A percentile compares a stretch with the other conserved stretches of the same genome.
These are phyloP conservation scores for Ceratina japonica DNA, from an alignment of 1,140 invertebrate genomes.

Conservation along the genomic window DNA sequence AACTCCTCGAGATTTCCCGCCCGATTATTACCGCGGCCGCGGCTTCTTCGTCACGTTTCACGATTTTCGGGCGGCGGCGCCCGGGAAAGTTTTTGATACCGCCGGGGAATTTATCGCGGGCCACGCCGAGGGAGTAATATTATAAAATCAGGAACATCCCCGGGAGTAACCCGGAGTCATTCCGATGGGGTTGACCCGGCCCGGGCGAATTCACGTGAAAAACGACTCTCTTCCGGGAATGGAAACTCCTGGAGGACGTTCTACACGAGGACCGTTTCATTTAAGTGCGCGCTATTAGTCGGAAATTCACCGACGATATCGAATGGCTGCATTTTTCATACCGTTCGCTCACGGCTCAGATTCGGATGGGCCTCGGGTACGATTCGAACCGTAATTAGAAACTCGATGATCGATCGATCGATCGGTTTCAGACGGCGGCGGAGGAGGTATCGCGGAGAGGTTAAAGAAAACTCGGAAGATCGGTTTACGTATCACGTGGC, in stretches of 20 bases:
- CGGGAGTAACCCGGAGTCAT: neutral
- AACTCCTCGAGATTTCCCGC: too few relatives aligned
- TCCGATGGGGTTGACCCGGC: neutral
- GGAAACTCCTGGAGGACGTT: neutral
- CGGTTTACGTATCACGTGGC: neutral
- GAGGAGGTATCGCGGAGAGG: neutral
- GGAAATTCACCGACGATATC: neutral
- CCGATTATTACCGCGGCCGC: neutral
- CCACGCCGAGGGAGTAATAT: neutral
- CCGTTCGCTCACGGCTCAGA: too few relatives aligned
- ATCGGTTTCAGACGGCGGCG: too few relatives aligned
- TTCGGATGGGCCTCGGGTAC: too few relatives aligned
- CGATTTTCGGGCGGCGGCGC: too few relatives aligned
- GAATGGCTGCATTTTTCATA: too few relatives aligned
- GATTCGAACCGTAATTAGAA: too few relatives aligned
- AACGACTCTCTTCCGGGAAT: neutral
- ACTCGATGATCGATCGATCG: neutral
- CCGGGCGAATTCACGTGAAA: slow-evolving; percentile 12
- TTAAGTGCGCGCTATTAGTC: neutral
- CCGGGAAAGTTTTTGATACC: slow-evolving; percentile 39
- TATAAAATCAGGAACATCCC: neutral
- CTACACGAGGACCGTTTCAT: neutral
- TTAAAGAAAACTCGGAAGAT: neutral
- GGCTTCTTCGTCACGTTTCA: neutral
- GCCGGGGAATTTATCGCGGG: slow-evolving; percentile 43